These are phyloP conservation scores for Carcharodon carcharias DNA, from an alignment of 2,797 vertebrate species.

Conservation along the genomic window DNA sequence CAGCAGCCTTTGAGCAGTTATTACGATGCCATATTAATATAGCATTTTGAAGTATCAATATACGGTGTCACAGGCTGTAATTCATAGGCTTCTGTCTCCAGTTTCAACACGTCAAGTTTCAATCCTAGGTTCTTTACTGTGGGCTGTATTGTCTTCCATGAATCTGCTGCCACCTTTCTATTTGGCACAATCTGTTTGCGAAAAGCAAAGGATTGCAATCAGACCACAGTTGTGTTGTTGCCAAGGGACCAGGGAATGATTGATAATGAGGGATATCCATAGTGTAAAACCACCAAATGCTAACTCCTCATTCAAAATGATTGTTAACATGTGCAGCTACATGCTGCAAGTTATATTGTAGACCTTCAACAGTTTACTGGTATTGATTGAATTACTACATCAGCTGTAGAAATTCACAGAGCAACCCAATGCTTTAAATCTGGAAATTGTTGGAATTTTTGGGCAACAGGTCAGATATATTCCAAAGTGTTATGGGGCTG, in stretches of 20 bases:
- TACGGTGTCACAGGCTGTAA: not conserved
- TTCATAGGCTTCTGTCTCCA: not conserved
- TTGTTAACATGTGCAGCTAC: not conserved
- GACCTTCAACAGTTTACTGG: not conserved
- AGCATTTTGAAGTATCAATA: not conserved
- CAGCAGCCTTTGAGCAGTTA: not conserved
- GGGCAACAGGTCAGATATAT: not conserved
- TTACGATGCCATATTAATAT: not conserved
- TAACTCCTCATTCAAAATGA: not conserved
- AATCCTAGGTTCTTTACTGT: not conserved
- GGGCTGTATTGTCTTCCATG: not conserved
- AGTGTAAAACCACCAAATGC: not conserved
- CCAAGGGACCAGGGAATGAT: not conserved
- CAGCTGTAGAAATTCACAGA: not conserved
- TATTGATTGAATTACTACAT: not conserved
- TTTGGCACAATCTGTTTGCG: not conserved
- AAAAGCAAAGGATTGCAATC: not conserved
- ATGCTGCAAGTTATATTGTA: not conserved
- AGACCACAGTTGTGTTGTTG: not conserved
- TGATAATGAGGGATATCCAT: too few species aligned
- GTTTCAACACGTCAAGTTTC: not conserved
- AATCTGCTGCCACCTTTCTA: not conserved
- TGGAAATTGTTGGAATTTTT: not conserved
- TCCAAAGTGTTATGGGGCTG: not conserved
- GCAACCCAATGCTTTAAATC: not conserved